Base-by-base conservation (phyloP, 1,140 invertebrate genomes). In the Drosophila serrata region DNA sequence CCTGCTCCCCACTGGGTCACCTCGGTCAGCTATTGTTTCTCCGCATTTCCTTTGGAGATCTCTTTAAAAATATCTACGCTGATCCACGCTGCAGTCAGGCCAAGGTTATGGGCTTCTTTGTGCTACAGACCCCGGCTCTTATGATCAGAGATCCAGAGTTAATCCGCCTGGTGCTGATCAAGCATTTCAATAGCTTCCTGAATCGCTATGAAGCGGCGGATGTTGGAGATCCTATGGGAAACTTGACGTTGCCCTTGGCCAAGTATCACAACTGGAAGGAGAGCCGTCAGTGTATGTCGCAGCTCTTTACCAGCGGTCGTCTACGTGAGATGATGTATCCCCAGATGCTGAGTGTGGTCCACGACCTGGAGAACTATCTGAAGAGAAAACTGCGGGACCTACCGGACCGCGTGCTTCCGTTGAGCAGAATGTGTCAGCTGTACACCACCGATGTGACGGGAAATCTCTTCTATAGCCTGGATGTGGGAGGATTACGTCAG, bases 391-490 rank as follows among this genome's bases (percentile, higher is more conserved):
- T 82, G 24, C 19, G 31, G 17, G 37, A 24, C 0, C 13, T 24
- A 1, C 8, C 24, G 4, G n/a, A 56, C 1, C 72, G 70, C 4
- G 73, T 82, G 6, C 48, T 88, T 0, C 61, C 78, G 0, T 9
- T 90, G 11, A 77, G 76, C 17, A 79, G 79, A 67, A 92, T 92
- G 86, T 91, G 90, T 45, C 81, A 91, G 31, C 68, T 91, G 0
- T 92, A 80, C 29, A 92, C 91, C n/a, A 94, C 94, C n/a, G 94
- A 95, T 90, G 93, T 95, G 13, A 95, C 95, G 24, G 94, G 94
- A 2, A 93, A 91, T 12, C 93, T 94, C 45, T 94, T 94, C 37
- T 95, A 94, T 67, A 94, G 94, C 61, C 92, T 94, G 68, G 92
- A 95, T 70, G 93, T 94, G 45, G 93, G 94, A 59, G 93, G 93